Evolutionary conservation across 2,888 invertebrate genomes (phyloP).

Genomic region (Leucophenga montana): DNA sequence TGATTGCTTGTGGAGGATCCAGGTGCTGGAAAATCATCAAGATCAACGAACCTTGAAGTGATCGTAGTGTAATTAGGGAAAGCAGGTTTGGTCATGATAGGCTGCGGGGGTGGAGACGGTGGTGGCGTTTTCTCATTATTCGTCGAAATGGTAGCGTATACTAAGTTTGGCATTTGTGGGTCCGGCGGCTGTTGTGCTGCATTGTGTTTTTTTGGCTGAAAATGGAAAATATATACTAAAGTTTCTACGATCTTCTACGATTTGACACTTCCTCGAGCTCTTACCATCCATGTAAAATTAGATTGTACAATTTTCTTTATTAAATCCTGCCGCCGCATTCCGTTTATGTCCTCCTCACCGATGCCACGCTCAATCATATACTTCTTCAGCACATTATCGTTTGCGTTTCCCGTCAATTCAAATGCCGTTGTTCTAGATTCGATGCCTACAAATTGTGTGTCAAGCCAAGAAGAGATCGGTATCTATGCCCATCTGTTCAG

Average conservation of each 20-base stretch:
- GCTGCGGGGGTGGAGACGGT: constrained; percentile 41
- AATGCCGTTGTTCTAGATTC: too few species aligned
- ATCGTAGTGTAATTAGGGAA: constrained; percentile 52
- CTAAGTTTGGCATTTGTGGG: constrained; percentile 36
- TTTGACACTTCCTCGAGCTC: not conserved
- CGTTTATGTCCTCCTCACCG: constrained; percentile 58
- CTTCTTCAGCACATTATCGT: constrained; percentile 63
- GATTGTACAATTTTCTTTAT: constrained; percentile 64
- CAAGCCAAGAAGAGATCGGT: too few species aligned
- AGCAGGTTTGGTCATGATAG: not conserved
- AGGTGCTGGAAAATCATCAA: constrained; percentile 45
- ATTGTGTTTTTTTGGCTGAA: constrained; percentile 52
- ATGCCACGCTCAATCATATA: constrained; percentile 68
- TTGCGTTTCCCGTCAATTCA: constrained; percentile 53
- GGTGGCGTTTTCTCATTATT: constrained; percentile 55
- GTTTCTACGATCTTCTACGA: not conserved
- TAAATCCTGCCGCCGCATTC: constrained; percentile 60
- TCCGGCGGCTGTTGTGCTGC: constrained; percentile 15
- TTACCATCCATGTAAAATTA: constrained; percentile 65
- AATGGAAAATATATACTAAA: not conserved
- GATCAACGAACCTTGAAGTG: constrained; percentile 53
- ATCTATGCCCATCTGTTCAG: too few species aligned
- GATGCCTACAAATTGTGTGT: too few species aligned
- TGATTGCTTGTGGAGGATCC: not conserved
- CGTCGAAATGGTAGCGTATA: constrained; percentile 59